Conservation (phyloP, 2,113 vertebrate species). For the Ancistrus triradiatus region DNA sequence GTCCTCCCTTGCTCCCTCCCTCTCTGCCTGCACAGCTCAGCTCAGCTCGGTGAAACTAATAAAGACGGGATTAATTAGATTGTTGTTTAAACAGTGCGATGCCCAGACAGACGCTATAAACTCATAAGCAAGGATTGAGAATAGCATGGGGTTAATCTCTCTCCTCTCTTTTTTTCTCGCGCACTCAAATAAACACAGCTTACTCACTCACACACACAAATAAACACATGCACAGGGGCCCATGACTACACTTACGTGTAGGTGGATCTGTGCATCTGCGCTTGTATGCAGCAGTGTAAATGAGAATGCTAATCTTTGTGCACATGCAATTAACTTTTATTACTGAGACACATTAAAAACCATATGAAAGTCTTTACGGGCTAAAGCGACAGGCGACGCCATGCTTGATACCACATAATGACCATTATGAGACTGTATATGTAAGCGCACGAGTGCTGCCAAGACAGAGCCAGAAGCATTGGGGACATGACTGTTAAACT, state of each 20-base stretch:
- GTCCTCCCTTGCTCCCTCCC: slow-evolving; percentile 67
- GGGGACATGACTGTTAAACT: too few relatives aligned
- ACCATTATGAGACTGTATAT: too few relatives aligned
- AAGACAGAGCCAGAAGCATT: too few relatives aligned
- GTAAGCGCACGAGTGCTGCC: too few relatives aligned
- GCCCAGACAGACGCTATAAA: slow-evolving; percentile 85
- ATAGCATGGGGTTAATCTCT: slow-evolving; percentile 88
- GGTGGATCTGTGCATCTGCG: slow-evolving; percentile 22
- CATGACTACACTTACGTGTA: slow-evolving; percentile 31
- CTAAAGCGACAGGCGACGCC: not conserved
- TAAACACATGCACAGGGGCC: slow-evolving; percentile 18
- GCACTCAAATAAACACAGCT: slow-evolving; percentile 62
- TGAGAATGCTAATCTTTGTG: slow-evolving; percentile 14
- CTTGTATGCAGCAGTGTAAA: slow-evolving; percentile 9
- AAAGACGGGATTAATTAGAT: slow-evolving; percentile 92
- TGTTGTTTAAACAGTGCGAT: slow-evolving; percentile 88
- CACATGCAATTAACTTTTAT: slow-evolving; percentile 25
- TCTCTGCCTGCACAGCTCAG: slow-evolving; percentile 50
- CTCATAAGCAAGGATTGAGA: slow-evolving; percentile 88
- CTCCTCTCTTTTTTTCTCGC: slow-evolving; percentile 69
- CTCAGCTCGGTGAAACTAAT: slow-evolving; percentile 83
- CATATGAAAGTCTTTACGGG: not conserved
- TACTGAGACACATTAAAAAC: not conserved
- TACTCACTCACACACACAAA: slow-evolving; percentile 16
- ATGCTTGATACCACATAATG: too few relatives aligned